Evolutionary conservation across 1,140 invertebrate species (phyloP).

Genomic region (Cyphomyrmex costatus): DNA sequence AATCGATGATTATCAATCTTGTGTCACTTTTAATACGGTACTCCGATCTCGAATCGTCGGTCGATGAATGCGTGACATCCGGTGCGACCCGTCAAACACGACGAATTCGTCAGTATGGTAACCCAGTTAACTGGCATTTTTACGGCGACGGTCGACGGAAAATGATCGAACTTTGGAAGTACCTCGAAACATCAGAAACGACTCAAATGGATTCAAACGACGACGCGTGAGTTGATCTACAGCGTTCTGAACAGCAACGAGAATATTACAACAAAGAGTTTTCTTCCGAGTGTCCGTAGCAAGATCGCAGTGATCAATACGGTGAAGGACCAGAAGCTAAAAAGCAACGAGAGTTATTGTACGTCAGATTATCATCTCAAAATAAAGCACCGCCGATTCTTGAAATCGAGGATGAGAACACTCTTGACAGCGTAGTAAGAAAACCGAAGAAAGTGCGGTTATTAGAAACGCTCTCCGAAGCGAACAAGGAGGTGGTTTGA

Average conservation of each 20-base stretch:
- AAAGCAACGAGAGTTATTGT: not conserved
- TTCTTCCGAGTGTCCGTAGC: not conserved
- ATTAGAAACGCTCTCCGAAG: slow-evolving; percentile 8
- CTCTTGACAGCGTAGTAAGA: slow-evolving; percentile 80
- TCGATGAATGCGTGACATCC: slow-evolving; percentile 77
- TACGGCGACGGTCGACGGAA: slow-evolving; percentile 60
- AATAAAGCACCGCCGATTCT: not conserved
- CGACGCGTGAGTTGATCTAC: slow-evolving; percentile 79
- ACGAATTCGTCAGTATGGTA: slow-evolving; percentile 75
- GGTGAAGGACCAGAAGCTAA: not conserved
- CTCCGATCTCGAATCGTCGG: slow-evolving; percentile 43
- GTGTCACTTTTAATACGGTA: slow-evolving; percentile 40
- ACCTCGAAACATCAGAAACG: slow-evolving; percentile 51
- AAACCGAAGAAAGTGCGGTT: slow-evolving; percentile 71
- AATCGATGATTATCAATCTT: slow-evolving; percentile 31
- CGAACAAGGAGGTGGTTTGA: slow-evolving; percentile 19
- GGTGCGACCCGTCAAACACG: slow-evolving; percentile 58
- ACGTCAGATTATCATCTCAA: slow-evolving; percentile 22
- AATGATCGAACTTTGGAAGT: slow-evolving; percentile 19
- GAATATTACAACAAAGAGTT: not conserved
- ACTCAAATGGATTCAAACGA: slow-evolving; percentile 78
- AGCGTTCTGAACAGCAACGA: slow-evolving; percentile 73
- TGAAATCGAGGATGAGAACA: slow-evolving; percentile 68
- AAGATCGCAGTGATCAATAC: slow-evolving; percentile 72
- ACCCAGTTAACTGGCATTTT: slow-evolving; percentile 79